Percentiles rank a stretch among this genome's conserved stretches.
These are phyloP conservation scores for Siderastrea radians DNA, from an alignment of 92 coral and sea anemone species.

Conservation along the genomic window DNA sequence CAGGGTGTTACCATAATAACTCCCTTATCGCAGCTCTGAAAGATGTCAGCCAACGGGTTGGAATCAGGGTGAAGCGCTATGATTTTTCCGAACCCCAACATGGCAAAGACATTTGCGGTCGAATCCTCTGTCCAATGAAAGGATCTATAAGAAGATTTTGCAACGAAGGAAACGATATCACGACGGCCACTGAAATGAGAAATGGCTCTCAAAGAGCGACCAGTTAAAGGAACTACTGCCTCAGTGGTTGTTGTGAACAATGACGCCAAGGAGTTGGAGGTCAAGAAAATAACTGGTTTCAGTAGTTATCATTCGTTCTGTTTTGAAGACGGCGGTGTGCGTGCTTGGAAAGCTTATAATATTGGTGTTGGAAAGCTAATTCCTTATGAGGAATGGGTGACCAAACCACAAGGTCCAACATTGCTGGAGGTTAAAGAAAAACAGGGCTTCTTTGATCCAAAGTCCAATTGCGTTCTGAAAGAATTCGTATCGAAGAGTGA, in stretches of 20 bases:
- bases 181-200: conserved; percentile 49
- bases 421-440: conserved; percentile 40
- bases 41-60: conserved; percentile 56
- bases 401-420: conserved; percentile 56
- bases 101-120: conserved; percentile 64
- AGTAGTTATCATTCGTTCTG: conserved; percentile 56
- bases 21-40: conserved; percentile 44
- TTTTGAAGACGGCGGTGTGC: conserved; percentile 57
- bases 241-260: conserved; percentile 55
- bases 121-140: conserved; percentile 65
- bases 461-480: conserved; percentile 33
- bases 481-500: background rate
- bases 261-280: conserved; percentile 47
- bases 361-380: conserved; percentile 60
- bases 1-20: conserved; percentile 72
- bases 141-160: conserved; percentile 42
- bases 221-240: conserved; percentile 69
- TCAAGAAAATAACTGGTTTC: conserved; percentile 55
- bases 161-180: conserved; percentile 62
- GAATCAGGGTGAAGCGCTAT: conserved; percentile 32
- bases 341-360: conserved; percentile 69
- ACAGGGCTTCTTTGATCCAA: conserved; percentile 26
- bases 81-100: conserved; percentile 69
- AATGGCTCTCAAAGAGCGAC: conserved; percentile 47
- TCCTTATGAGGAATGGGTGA: conserved; percentile 45